Conservation (phyloP, 2,113 vertebrate species). For the Amphilophus citrinellus region DNA sequence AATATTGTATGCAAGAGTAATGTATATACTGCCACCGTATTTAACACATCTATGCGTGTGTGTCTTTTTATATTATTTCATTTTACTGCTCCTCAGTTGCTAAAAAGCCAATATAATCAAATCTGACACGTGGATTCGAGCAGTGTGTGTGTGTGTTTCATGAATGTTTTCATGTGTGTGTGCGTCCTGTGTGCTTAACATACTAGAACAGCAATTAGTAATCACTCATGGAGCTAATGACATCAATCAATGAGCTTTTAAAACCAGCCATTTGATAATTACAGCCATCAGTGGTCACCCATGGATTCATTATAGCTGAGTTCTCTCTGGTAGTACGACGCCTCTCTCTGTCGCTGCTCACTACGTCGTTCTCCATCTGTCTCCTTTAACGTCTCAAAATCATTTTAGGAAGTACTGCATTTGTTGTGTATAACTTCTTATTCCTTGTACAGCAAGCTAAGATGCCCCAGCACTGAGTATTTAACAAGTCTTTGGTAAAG, state of each 20-base stretch:
- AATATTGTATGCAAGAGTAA: too few species aligned
- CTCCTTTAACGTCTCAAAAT: not conserved
- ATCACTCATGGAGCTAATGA: slow-evolving; percentile 81
- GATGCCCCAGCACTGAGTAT: not conserved
- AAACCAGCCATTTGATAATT: slow-evolving; percentile 81
- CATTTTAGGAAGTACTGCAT: not conserved
- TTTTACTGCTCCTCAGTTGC: not conserved
- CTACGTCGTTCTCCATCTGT: not conserved
- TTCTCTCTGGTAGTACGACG: not conserved
- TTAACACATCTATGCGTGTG: too few species aligned
- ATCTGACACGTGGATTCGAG: slow-evolving; percentile 15
- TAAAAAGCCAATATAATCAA: not conserved
- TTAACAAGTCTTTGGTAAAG: not conserved
- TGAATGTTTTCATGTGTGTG: slow-evolving; percentile 15
- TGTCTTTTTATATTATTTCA: not conserved
- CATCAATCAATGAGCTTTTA: slow-evolving; percentile 82
- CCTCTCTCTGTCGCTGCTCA: not conserved
- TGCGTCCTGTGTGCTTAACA: slow-evolving; percentile 65
- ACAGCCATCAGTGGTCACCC: slow-evolving; percentile 75
- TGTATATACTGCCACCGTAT: too few species aligned
- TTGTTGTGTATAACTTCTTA: not conserved
- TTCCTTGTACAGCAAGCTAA: not conserved
- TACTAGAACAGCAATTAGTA: slow-evolving; percentile 73
- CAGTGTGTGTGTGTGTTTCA: slow-evolving; percentile 17
- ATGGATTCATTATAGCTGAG: slow-evolving; percentile 64